Base-by-base conservation (phyloP, 2,797 vertebrate genomes). In the Helicolenus hilgendorfi region DNA sequence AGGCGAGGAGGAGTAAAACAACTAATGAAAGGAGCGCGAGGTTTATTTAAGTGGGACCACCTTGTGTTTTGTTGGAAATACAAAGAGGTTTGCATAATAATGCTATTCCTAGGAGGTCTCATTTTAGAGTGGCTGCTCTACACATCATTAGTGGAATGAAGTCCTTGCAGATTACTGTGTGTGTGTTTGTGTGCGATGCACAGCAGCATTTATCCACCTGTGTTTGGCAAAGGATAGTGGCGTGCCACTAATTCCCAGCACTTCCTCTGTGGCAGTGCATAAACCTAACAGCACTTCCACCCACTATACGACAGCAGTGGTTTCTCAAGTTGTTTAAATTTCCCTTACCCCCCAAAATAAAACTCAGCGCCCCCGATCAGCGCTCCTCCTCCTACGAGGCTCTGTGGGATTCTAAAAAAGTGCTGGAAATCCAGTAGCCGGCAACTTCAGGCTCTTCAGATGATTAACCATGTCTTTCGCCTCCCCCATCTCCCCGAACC, bases 121-220 rank as follows among this genome's bases (percentile, higher is more conserved):
- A 10, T 58, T 68, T 49, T 63, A 81, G 83, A 92, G 74, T 78
- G 85, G 70, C 90, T 76, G 74, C 79, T 77, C 83, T 20, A 41
- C 78, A 87, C 90, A 89, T 93, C 87, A 92, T 96, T 94, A 93
- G 92, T 24, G 64, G 88, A 92, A 85, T 79, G 70, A 92, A 88
- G 86, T 89, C 85, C 83, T 92, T 38, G 72, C 84, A 90, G 86
- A 92, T 94, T 79, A 79, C 64, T 24, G 83, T 71, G 76, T 83
- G 73, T 83, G 78, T 55, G 81, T 85, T 79, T 79, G 85, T 81
- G 78, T 86, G 79, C 80, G 81, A 80, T 63, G 72, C 81, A 72
- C 69, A 35, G 45, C 76, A 78, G 71, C 77, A 38, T 86, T 91
- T 93, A 86, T 80, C 76, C 79, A 88, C 92, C 87, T 90, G 85